Conservation (phyloP, 2,797 vertebrate species). For the Rhinichthys osculus region DNA sequence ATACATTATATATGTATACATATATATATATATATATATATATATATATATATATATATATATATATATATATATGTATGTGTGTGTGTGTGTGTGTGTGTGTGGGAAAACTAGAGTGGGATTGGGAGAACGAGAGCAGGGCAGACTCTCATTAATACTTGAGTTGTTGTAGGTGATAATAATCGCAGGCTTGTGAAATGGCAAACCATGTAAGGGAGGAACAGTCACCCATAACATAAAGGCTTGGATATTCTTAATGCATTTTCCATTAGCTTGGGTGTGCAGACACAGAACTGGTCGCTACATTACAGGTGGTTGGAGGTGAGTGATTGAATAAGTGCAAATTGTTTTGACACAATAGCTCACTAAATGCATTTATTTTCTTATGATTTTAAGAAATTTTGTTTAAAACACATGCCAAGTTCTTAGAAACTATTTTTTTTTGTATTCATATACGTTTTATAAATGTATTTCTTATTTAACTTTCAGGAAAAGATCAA, state of each 20-base stretch:
- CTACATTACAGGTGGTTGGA: not conserved
- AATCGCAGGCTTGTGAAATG: slow-evolving; percentile 18
- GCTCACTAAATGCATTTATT: not conserved
- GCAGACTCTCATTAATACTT: slow-evolving; percentile 43
- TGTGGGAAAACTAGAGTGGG: not conserved
- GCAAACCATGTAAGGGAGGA: not conserved
- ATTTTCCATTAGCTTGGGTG: slow-evolving; percentile 5
- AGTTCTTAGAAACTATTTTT: not conserved
- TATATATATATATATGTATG: no score
- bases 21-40: no score
- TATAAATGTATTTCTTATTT: not conserved
- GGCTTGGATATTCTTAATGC: slow-evolving; percentile 14
- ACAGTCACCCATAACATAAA: slow-evolving; percentile 15
- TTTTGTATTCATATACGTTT: not conserved
- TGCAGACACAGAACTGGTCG: not conserved
- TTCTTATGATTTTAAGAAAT: not conserved
- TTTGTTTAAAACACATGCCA: not conserved
- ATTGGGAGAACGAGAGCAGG: not conserved
- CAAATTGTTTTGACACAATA: not conserved
- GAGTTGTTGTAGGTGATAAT: slow-evolving; percentile 32
- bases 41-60: no score
- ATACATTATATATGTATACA: no score
- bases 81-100: not conserved
- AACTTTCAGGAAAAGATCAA: not conserved
- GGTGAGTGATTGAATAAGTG: not conserved